Evolutionary conservation across 53 echinoderm and acorn worm genomes (phyloP).

Genomic region (Apostichopus leukothele): DNA sequence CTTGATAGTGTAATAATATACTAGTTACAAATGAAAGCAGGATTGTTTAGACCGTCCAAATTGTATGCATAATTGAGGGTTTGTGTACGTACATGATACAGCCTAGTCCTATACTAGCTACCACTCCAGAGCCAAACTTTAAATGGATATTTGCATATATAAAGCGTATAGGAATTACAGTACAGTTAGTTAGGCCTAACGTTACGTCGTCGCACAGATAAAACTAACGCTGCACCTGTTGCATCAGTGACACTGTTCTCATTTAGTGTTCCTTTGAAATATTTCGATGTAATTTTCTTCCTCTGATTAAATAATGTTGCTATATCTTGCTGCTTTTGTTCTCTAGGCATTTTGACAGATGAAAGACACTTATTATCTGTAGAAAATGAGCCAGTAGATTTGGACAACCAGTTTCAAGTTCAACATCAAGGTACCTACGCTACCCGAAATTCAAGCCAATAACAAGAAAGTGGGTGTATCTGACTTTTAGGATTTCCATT

Average conservation of each 20-base stretch:
- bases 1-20: too few species aligned
- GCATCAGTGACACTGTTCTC: background rate
- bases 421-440: background rate
- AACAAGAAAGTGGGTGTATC: constrained; percentile 5
- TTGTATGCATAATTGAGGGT: too few species aligned
- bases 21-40: too few species aligned
- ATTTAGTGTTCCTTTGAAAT: constrained; percentile 2
- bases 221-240: constrained; percentile 8
- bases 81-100: too few species aligned
- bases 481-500: background rate
- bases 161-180: too few species aligned
- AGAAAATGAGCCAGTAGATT: too few species aligned
- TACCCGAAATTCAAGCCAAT: constrained; percentile 17
- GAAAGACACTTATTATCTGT: too few species aligned
- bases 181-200: too few species aligned
- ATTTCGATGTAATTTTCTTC: constrained; percentile 22
- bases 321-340: background rate
- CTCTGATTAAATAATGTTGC: background rate
- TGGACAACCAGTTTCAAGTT: too few species aligned
- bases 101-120: too few species aligned
- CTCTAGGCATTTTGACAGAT: background rate
- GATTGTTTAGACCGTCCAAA: too few species aligned
- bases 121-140: background rate
- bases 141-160: background rate
- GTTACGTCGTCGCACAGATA: too few species aligned